phyloP scores from a whole-genome alignment of 2,113 vertebrate genomes.

The Ranitomeya variabilis region DNA sequence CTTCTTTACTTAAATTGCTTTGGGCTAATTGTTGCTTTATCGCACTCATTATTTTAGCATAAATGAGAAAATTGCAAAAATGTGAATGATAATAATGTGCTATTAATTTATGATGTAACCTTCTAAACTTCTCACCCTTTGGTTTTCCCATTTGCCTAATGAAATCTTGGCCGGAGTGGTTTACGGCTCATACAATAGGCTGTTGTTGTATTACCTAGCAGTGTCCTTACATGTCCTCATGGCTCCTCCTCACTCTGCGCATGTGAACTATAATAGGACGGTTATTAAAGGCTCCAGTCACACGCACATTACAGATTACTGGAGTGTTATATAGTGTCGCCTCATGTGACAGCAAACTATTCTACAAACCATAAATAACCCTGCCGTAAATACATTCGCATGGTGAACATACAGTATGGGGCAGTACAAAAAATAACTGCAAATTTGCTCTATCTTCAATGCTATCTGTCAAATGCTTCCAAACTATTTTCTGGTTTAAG shows the following conservation, averaged over 20 bases:
- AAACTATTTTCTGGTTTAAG: background rate
- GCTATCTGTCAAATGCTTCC: too few relatives aligned
- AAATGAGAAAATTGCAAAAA: background rate
- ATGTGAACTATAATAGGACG: slow-evolving; percentile 26
- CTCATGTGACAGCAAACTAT: background rate
- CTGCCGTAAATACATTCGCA: background rate
- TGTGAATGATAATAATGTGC: background rate
- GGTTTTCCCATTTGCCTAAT: background rate
- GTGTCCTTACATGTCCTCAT: slow-evolving; percentile 46
- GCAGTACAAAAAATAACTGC: background rate
- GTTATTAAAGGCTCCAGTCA: slow-evolving; percentile 18
- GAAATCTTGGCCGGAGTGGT: background rate
- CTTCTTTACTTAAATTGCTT: too few relatives aligned
- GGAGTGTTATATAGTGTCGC: background rate
- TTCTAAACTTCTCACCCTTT: background rate
- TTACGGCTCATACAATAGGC: slow-evolving; percentile 20
- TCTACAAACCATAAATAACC: background rate
- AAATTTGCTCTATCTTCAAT: too few relatives aligned
- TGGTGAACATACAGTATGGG: background rate
- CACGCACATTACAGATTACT: slow-evolving; percentile 32
- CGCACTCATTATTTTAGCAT: background rate
- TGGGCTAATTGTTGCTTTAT: background rate
- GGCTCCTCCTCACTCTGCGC: slow-evolving; percentile 20
- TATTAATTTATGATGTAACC: background rate
- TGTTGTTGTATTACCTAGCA: slow-evolving; percentile 43